These are phyloP conservation scores for Anthophora plumipes DNA, from an alignment of 2,888 invertebrate species.

Conservation along the genomic window DNA sequence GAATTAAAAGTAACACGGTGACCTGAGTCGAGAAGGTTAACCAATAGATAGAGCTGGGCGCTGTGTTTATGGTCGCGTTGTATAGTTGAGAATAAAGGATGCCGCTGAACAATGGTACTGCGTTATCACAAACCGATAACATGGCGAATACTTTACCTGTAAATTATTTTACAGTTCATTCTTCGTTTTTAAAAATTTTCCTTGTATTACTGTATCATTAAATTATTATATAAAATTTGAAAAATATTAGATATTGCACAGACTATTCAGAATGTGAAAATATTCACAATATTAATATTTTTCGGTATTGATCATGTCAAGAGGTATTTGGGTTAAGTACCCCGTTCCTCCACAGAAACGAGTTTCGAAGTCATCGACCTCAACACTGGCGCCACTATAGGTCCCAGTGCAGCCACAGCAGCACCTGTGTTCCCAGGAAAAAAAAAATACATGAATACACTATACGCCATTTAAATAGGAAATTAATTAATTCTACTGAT, in stretches of 20 bases:
- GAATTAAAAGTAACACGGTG: constrained; percentile 87
- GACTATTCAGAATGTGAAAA: too few species aligned
- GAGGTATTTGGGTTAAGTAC: constrained; percentile 80
- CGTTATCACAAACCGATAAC: constrained; percentile 92
- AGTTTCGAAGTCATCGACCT: constrained; percentile 94
- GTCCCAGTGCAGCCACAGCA: constrained; percentile 91
- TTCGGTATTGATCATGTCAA: too few species aligned
- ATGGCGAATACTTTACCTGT: constrained; percentile 91
- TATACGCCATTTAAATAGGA: too few species aligned
- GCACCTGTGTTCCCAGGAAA: constrained; percentile 87
- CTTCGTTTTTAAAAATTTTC: too few species aligned
- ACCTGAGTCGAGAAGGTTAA: constrained; percentile 90
- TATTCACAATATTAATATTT: too few species aligned
- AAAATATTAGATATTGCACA: too few species aligned
- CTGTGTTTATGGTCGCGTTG: constrained; percentile 87
- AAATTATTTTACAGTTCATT: constrained; percentile 65
- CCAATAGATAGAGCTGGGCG: constrained; percentile 89
- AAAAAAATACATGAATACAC: too few species aligned
- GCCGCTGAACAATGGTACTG: constrained; percentile 91
- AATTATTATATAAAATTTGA: not conserved
- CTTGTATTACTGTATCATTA: not conserved
- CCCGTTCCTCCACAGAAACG: constrained; percentile 89
- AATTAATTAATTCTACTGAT: not conserved
- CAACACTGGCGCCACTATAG: constrained; percentile 91
- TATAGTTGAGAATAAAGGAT: constrained; percentile 91